Percentiles rank a stretch among this genome's conserved stretches.
phyloP scores from a whole-genome alignment of 2,888 invertebrate species.

The Heterodera filipjevi region DNA sequence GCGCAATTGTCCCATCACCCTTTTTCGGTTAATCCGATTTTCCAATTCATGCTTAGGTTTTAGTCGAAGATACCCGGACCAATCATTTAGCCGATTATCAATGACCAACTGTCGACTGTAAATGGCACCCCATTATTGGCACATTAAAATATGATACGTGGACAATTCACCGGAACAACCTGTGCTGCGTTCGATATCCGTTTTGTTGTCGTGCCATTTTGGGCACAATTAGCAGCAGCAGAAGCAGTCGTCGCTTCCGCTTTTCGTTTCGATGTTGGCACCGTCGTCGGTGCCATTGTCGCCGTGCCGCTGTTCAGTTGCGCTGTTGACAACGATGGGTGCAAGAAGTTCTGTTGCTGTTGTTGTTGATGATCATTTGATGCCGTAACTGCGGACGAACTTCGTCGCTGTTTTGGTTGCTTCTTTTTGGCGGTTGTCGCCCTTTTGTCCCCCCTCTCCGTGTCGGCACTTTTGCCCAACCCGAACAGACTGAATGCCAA shows the following conservation, averaged over 20 bases:
- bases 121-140: too few species aligned
- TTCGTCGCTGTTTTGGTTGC: background rate
- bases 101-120: too few species aligned
- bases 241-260: background rate
- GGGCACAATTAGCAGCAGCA: background rate
- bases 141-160: too few species aligned
- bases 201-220: background rate
- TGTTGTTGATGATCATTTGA: background rate
- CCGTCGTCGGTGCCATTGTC: background rate
- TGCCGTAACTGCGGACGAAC: background rate
- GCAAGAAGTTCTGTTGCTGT: background rate
- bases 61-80: too few species aligned
- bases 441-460: background rate
- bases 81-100: too few species aligned
- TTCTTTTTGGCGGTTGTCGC: background rate
- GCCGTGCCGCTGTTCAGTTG: background rate
- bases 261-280: background rate
- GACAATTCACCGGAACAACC: background rate
- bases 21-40: too few species aligned
- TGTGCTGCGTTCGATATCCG: conserved; percentile 13
- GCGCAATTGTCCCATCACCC: too few species aligned
- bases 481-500: background rate
- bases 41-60: too few species aligned
- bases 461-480: background rate
- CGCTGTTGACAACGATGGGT: background rate